phyloP scores from a whole-genome alignment of 2,113 vertebrate genomes.

The Lasiurus borealis region DNA sequence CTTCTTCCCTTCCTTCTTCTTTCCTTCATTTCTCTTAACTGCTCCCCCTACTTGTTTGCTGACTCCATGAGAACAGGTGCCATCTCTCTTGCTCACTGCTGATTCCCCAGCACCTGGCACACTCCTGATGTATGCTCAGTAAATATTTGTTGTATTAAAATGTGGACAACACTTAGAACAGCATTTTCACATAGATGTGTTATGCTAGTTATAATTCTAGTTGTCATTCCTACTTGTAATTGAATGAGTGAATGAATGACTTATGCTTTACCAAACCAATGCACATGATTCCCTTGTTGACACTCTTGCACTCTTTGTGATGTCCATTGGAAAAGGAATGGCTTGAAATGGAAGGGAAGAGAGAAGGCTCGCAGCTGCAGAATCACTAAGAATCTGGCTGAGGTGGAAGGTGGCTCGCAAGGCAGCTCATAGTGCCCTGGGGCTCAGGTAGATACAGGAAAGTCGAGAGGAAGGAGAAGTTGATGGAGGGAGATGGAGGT shows the following conservation, averaged over 20 bases:
- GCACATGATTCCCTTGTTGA: neutral
- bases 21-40: neutral
- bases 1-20: rapidly evolving
- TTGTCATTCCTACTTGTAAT: neutral
- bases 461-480: neutral
- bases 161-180: neutral
- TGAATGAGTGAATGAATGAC: neutral
- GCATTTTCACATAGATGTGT: rapidly evolving
- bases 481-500: neutral
- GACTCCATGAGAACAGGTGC: neutral
- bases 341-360: neutral
- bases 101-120: neutral
- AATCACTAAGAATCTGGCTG: neutral
- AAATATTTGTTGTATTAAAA: neutral
- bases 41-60: rapidly evolving
- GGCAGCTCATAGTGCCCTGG: neutral
- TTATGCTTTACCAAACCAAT: rapidly evolving
- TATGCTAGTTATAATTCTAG: neutral
- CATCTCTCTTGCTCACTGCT: no score
- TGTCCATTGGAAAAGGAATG: neutral
- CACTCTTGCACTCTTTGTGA: neutral
- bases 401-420: neutral
- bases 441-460: neutral
- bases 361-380: neutral
- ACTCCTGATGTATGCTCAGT: neutral